Base-by-base conservation (phyloP, 2,888 invertebrate species). In the Apodemia zela region DNA sequence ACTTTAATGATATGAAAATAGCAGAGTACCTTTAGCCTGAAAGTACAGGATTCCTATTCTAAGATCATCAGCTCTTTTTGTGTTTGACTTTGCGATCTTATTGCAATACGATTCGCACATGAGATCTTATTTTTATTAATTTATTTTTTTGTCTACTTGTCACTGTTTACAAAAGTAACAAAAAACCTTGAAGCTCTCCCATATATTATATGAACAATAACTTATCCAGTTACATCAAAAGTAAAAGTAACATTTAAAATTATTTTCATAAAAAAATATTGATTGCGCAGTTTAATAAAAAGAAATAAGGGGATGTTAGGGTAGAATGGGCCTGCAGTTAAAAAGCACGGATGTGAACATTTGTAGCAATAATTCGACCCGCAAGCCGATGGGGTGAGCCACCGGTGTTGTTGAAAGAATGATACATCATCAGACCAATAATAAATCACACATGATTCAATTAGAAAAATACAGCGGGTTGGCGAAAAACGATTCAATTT, bases 361-460 rank as follows among this genome's bases (percentile, higher is more conserved):
- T 90, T 86, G 88, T 85, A 85, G 86, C 85, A 85, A 89, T 88
- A 89, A 90, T 88, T 85, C 77, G 85, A 79, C 77, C 88, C 87
- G 74, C 86, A 87, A 86, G 80, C 82, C 79, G 77, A 76, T 82
- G 82, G 88, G 89, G 88, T 82, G 85, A 78, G 86, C 81, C 87
- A 71, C 89, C 88, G 88, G 84, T 90, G 90, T 79, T 81, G 84
- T 80, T 90, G 90, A 90, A 89, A 90, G 89, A 89, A 90, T 90
- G 89, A 91, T 90, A 86, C 91, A 91, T 91, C 91, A 91, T 90
- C 91, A 89, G 76, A 85, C 88, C 89, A 87, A 89, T 89, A 87
- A 90, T 91, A 91, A 91, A 91, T 91, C 90, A 91, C 89, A 87
- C 78, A 85, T 87, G 89, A 89, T 90, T 91, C 90, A 91, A 91